Evolutionary conservation across 2,113 vertebrate species (phyloP), one percentile per base, ranked within the genome.

Genomic region (Lathamus discolor): DNA sequence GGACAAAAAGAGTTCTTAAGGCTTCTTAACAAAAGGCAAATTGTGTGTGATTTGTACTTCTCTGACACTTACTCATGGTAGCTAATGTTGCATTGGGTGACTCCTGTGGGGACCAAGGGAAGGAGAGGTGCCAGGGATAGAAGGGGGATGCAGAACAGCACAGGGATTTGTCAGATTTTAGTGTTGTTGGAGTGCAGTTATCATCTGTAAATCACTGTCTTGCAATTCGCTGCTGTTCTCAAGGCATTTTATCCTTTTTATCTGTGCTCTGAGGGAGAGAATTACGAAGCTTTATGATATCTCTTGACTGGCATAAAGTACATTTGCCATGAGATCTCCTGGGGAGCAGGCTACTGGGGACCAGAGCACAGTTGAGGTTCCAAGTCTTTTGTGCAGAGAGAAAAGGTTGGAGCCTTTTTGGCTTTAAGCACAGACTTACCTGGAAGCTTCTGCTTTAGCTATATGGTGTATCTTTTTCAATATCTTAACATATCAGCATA

Each of bases 231-330:
- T 84, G 69, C 63, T 92, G 37, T 74, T 92, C 59, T 81, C 63
- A 49, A 69, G 74, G 67, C 35, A 18, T 75, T 90, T 95, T 85
- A 57, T 88, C 67, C 59, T 77, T 83, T 88, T 83, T 67, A 29
- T 83, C 79, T 69, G 49, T 74, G 54, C 79, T 82, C 57, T 84
- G 73, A 49, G 74, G 62, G 49, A 73, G 19, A 54, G 70, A 24
- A 54, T 7, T 16, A 8, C 25, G 63, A 57, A 82, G 46, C 59
- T 90, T 82, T 79, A 37, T 52, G 52, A 44, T 72, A 2, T 79
- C 11, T 85, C 69, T 82, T 70, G 87, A 44, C 81, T 86, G 33
- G 52, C 1, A 1, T 83, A 72, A 88, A 88, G 78, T 43, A 55
- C 17, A 33, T 44, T 67, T 82, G 44, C 63, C 14, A 4, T 41